Conservation (phyloP, 2,888 invertebrate genomes). For the Scaptomyza reducta region DNA sequence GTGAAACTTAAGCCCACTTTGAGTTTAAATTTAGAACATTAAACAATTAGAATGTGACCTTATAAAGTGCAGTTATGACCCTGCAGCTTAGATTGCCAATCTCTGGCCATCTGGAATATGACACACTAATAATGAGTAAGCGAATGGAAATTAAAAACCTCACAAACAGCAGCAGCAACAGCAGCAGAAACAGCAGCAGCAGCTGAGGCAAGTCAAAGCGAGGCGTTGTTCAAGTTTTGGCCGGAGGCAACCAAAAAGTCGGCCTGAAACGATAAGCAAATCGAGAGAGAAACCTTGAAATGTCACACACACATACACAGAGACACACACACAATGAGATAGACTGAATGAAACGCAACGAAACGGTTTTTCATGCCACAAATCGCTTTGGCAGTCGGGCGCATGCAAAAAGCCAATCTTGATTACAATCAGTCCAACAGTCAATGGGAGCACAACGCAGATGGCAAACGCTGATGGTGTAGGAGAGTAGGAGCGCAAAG, state of each 20-base stretch:
- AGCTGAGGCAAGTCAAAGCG: slow-evolving; percentile 7
- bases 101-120: slow-evolving; percentile 49
- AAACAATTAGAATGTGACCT: slow-evolving; percentile 14
- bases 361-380: slow-evolving; percentile 69
- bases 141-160: slow-evolving; percentile 63
- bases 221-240: slow-evolving; percentile 14
- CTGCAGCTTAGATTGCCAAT: slow-evolving; percentile 30
- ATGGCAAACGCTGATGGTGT: slow-evolving; percentile 16
- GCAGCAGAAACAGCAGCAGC: slow-evolving; percentile 34
- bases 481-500: neutral
- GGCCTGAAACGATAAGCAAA: slow-evolving; percentile 9
- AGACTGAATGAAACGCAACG: slow-evolving; percentile 52
- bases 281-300: slow-evolving; percentile 66
- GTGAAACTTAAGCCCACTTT: too few relatives aligned
- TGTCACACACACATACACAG: slow-evolving; percentile 52
- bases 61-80: slow-evolving; percentile 18
- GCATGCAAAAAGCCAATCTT: slow-evolving; percentile 77
- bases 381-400: slow-evolving; percentile 71
- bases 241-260: slow-evolving; percentile 17
- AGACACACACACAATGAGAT: slow-evolving; percentile 45
- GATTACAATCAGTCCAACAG: slow-evolving; percentile 74
- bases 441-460: slow-evolving; percentile 46
- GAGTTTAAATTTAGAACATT: neutral
- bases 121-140: slow-evolving; percentile 55
- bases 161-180: slow-evolving; percentile 48